These are phyloP conservation scores for Empidonax traillii DNA, from an alignment of 2,113 vertebrate species.

Conservation along the genomic window DNA sequence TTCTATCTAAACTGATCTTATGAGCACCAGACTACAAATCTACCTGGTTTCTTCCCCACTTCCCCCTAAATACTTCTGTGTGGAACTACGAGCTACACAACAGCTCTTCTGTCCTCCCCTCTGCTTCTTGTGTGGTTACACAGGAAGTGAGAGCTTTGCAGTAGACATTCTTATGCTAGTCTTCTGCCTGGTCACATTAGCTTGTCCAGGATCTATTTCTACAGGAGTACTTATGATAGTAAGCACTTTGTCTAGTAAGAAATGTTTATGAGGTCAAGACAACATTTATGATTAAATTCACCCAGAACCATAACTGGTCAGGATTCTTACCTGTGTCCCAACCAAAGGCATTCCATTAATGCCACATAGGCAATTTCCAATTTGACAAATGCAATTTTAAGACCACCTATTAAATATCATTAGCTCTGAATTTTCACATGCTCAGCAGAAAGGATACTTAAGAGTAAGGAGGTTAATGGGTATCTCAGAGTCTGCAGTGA, in stretches of 20 bases:
- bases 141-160: not conserved
- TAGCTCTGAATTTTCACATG: not conserved
- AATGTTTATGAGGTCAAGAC: not conserved
- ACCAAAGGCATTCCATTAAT: not conserved
- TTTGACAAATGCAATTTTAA: not conserved
- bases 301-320: not conserved
- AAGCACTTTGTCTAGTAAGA: not conserved
- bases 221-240: not conserved
- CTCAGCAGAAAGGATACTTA: slow-evolving; percentile 81
- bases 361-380: not conserved
- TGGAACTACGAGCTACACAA: not conserved
- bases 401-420: not conserved
- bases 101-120: not conserved
- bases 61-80: not conserved
- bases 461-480: slow-evolving; percentile 81
- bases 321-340: not conserved
- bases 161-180: not conserved
- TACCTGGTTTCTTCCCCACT: not conserved
- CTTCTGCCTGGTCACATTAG: not conserved
- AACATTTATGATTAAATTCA: not conserved
- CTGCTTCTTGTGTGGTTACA: not conserved
- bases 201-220: not conserved
- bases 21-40: not conserved
- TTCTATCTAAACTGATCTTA: not conserved
- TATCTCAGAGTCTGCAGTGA: slow-evolving; percentile 77